A percentile compares a stretch with the other conserved stretches of the same genome.
phyloP scores from a whole-genome alignment of 2,888 invertebrate species.

The Rhagonycha lutea region DNA sequence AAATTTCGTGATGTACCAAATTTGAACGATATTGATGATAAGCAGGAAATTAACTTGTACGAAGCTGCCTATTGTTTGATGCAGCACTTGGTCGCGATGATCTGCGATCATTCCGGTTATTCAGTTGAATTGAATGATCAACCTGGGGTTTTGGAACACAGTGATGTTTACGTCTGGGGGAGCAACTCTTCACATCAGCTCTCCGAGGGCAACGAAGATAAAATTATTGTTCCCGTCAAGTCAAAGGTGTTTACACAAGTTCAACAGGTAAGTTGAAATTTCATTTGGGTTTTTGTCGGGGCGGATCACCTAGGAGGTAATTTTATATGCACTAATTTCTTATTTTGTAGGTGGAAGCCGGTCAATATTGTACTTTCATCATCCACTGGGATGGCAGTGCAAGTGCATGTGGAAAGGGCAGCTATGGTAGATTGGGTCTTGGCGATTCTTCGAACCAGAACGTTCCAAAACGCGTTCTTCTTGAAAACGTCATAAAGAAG shows the following conservation, averaged over 20 bases:
- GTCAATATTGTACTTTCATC: constrained; percentile 67
- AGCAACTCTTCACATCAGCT: constrained; percentile 68
- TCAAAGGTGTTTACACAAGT: constrained; percentile 62
- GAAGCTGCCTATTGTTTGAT: constrained; percentile 61
- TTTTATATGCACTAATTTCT: background rate
- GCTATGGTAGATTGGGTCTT: constrained; percentile 66
- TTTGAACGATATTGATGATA: constrained; percentile 18
- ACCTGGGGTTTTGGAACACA: constrained; percentile 46
- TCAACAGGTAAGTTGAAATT: constrained; percentile 55
- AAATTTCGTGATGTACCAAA: constrained; percentile 35
- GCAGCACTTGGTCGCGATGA: constrained; percentile 57
- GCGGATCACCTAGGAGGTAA: background rate
- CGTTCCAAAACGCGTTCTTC: constrained; percentile 59
- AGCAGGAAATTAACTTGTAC: constrained; percentile 51
- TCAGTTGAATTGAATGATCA: constrained; percentile 32
- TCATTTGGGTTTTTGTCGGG: too few species aligned
- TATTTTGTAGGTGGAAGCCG: constrained; percentile 61
- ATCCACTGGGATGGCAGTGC: constrained; percentile 63
- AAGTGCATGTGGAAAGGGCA: constrained; percentile 66
- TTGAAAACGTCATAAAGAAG: constrained; percentile 58
- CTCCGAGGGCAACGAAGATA: constrained; percentile 64
- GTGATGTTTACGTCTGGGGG: constrained; percentile 67
- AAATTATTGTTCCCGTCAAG: constrained; percentile 61
- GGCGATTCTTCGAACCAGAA: constrained; percentile 66
- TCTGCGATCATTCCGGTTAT: constrained; percentile 52